Conservation (phyloP, 2,888 invertebrate species). For the Cyclophora punctaria region DNA sequence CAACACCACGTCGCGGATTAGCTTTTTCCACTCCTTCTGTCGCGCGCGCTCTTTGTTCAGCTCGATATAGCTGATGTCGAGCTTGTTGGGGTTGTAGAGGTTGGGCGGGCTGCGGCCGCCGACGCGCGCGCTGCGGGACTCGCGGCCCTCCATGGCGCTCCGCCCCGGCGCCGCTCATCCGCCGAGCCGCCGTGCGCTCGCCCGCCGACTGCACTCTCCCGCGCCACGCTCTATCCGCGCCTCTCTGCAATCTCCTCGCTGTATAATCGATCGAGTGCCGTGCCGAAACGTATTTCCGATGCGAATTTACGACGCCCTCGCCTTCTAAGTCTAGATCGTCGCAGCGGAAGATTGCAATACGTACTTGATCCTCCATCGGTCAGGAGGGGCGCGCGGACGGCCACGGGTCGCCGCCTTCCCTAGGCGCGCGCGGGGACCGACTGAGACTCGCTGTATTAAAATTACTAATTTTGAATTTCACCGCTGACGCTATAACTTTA, state of each 20-base stretch:
- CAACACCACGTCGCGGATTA: slow-evolving; percentile 76
- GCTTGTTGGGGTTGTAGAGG: slow-evolving; percentile 56
- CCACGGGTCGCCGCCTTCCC: slow-evolving; percentile 61
- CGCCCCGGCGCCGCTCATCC: slow-evolving; percentile 30
- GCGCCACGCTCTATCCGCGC: slow-evolving; percentile 49
- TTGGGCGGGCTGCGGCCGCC: slow-evolving; percentile 50
- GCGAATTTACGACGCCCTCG: slow-evolving; percentile 40
- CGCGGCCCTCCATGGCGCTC: slow-evolving; percentile 44
- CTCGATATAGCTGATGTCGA: slow-evolving; percentile 68
- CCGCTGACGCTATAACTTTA: slow-evolving; percentile 66
- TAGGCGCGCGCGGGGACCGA: slow-evolving; percentile 63
- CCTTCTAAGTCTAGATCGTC: slow-evolving; percentile 32
- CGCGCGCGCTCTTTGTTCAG: slow-evolving; percentile 70
- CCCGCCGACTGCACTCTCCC: slow-evolving; percentile 46
- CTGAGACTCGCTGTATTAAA: slow-evolving; percentile 71
- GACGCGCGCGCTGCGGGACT: slow-evolving; percentile 47
- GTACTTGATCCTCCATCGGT: slow-evolving; percentile 66
- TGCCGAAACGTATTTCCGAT: slow-evolving; percentile 46
- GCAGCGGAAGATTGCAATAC: slow-evolving; percentile 43
- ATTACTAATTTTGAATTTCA: slow-evolving; percentile 72
- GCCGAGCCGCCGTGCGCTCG: too few relatives aligned
- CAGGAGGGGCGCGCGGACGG: slow-evolving; percentile 37
- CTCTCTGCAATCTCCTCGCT: slow-evolving; percentile 53
- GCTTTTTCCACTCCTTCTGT: slow-evolving; percentile 72
- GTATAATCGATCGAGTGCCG: slow-evolving; percentile 60